A percentile compares a stretch with the other conserved stretches of the same genome.
Conservation (phyloP, 2,888 invertebrate species). For the Cataglyphis rosenhaueri region DNA sequence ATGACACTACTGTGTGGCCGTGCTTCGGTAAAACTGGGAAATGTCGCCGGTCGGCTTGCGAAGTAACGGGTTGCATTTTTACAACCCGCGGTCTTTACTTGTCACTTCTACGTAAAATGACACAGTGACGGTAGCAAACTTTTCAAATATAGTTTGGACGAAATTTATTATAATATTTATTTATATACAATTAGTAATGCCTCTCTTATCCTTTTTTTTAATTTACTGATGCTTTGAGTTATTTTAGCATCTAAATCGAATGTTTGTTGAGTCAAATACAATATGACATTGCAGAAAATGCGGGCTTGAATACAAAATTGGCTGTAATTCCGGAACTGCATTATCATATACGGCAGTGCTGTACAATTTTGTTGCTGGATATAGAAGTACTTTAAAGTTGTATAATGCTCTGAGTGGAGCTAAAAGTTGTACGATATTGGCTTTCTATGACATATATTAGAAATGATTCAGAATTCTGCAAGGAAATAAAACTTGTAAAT, state of each 20-base stretch:
- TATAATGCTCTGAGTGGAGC: neutral
- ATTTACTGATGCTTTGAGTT: neutral
- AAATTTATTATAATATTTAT: neutral
- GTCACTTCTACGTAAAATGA: neutral
- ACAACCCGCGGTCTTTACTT: neutral
- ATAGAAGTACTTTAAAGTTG: neutral
- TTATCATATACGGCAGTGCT: neutral
- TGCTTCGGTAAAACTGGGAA: slow-evolving; percentile 22
- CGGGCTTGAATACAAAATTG: neutral
- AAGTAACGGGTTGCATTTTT: slow-evolving; percentile 34
- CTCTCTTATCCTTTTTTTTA: neutral
- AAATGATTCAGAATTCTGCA: neutral
- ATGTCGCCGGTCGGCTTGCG: slow-evolving; percentile 9
- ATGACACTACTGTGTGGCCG: slow-evolving; percentile 28
- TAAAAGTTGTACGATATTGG: neutral
- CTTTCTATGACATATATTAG: neutral
- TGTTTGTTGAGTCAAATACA: neutral
- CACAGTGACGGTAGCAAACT: slow-evolving; percentile 1
- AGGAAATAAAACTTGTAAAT: neutral
- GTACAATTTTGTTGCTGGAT: neutral
- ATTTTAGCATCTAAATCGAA: neutral
- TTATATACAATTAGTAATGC: neutral
- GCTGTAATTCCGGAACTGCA: neutral
- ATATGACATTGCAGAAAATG: neutral
- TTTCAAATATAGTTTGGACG: neutral